Percentiles rank a stretch among this genome's conserved stretches.
Evolutionary conservation across 1,140 invertebrate species (phyloP).

Genomic region (Ostrea denselamellosa): DNA sequence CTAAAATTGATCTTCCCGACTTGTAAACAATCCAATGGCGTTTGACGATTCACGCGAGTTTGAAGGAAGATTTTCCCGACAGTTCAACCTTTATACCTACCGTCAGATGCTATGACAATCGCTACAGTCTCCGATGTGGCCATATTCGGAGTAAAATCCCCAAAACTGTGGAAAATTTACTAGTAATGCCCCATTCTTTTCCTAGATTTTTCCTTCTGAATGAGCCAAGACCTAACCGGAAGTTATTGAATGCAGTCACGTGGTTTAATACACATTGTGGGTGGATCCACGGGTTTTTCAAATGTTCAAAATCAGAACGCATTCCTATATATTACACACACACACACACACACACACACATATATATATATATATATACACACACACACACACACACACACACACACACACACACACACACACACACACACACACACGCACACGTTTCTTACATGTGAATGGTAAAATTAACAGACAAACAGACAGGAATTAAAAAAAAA

Average conservation of each 20-base stretch:
- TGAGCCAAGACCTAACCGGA: neutral
- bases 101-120: neutral
- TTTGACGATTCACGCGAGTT: neutral
- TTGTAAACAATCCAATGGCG: slow-evolving; percentile 36
- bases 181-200: slow-evolving; percentile 19
- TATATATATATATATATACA: too few species aligned
- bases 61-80: neutral
- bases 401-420: too few species aligned
- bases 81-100: neutral
- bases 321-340: neutral
- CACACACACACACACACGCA: too few species aligned
- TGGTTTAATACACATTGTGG: neutral
- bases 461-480: neutral
- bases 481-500: too few species aligned
- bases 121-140: slow-evolving; percentile 22
- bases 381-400: too few species aligned
- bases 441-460: too few species aligned
- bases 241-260: slow-evolving; percentile 8
- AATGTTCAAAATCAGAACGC: neutral
- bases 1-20: neutral
- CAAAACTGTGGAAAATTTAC: neutral
- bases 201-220: neutral
- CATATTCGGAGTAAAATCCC: neutral
- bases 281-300: neutral
- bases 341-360: neutral